These are phyloP conservation scores for Leptosomus discolor DNA, from an alignment of 2,113 vertebrate genomes.

Conservation along the genomic window DNA sequence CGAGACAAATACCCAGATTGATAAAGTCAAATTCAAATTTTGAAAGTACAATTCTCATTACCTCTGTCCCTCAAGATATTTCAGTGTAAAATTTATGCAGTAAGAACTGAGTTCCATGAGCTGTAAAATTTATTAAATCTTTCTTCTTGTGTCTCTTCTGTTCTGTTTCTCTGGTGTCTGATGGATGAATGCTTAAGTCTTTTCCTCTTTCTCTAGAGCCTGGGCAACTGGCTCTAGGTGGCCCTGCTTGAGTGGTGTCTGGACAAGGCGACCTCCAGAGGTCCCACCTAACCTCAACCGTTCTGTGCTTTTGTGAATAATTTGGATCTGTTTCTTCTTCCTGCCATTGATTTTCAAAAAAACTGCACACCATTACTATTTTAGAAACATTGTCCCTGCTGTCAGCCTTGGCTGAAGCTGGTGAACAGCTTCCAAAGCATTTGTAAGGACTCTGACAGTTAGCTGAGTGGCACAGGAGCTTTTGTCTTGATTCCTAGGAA, in stretches of 20 bases:
- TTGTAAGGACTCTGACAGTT: background rate
- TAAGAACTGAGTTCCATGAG: background rate
- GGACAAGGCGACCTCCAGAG: background rate
- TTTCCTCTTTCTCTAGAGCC: background rate
- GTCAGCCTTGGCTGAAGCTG: background rate
- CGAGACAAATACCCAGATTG: background rate
- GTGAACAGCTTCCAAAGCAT: background rate
- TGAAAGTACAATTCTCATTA: background rate
- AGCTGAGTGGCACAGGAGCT: background rate
- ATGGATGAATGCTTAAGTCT: background rate
- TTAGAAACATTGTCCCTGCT: background rate
- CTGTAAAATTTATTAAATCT: background rate
- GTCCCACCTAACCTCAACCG: background rate
- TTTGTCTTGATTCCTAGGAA: background rate
- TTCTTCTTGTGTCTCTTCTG: background rate
- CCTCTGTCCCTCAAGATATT: background rate
- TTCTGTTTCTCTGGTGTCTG: background rate
- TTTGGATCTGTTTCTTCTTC: background rate
- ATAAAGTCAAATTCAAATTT: background rate
- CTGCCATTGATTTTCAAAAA: background rate
- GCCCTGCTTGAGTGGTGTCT: rapidly evolving
- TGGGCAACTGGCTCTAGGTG: background rate
- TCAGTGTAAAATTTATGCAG: background rate
- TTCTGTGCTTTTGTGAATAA: background rate
- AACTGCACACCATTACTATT: background rate